Conservation (phyloP, 2,888 invertebrate species). For the Oxyteleia sp. region DNA sequence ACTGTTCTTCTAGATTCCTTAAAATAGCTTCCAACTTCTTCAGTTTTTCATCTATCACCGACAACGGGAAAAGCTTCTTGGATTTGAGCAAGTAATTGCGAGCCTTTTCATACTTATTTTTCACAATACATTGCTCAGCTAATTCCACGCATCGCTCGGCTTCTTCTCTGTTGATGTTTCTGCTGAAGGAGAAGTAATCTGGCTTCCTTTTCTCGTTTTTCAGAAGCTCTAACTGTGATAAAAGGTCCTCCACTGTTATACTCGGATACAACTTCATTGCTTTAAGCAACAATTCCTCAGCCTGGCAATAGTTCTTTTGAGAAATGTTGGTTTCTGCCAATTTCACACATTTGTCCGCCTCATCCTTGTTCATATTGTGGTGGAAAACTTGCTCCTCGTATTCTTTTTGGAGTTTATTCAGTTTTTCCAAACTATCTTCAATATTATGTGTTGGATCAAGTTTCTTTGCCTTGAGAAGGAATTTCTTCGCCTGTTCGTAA, state of each 20-base stretch:
- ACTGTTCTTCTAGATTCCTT: too few relatives aligned
- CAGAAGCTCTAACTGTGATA: neutral
- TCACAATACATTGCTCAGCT: constrained; percentile 93
- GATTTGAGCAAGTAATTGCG: too few relatives aligned
- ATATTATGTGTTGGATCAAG: constrained; percentile 94
- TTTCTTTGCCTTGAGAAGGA: constrained; percentile 89
- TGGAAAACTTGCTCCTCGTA: neutral
- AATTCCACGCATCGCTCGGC: constrained; percentile 88
- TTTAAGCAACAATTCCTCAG: constrained; percentile 95
- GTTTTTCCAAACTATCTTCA: constrained; percentile 88
- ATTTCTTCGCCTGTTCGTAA: constrained; percentile 76
- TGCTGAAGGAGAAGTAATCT: constrained; percentile 59
- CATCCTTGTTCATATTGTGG: constrained; percentile 93
- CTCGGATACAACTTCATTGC: constrained; percentile 90
- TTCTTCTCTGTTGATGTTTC: constrained; percentile 81
- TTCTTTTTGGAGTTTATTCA: neutral
- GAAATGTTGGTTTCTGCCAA: constrained; percentile 93
- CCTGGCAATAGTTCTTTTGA: constrained; percentile 93
- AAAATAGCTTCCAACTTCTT: too few relatives aligned
- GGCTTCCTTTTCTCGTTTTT: neutral
- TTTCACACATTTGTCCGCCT: constrained; percentile 95
- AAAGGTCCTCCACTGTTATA: constrained; percentile 91
- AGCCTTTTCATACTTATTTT: too few relatives aligned
- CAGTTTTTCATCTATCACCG: too few relatives aligned
- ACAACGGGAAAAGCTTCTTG: too few relatives aligned